phyloP scores from a whole-genome alignment of 2,797 vertebrate genomes.

The Pseudochirops cupreus region DNA sequence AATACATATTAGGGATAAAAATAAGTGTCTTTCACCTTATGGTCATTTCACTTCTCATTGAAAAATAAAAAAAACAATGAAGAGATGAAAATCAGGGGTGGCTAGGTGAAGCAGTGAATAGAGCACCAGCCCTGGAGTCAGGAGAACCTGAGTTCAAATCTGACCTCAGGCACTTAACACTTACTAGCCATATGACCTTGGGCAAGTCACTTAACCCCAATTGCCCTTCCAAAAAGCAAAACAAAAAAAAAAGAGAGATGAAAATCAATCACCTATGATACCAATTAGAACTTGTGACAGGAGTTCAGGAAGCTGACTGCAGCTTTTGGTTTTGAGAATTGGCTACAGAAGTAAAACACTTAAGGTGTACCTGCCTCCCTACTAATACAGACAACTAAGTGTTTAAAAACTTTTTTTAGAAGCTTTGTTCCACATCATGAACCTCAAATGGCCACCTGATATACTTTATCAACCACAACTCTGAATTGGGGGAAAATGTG shows the following conservation, averaged over 20 bases:
- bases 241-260: too few relatives aligned
- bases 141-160: too few relatives aligned
- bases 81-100: background rate
- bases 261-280: background rate
- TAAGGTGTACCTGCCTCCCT: background rate
- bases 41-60: background rate
- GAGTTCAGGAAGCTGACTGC: background rate
- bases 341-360: background rate
- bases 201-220: too few relatives aligned
- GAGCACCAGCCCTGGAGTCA: too few relatives aligned
- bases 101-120: too few relatives aligned
- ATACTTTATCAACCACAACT: background rate
- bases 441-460: background rate
- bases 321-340: background rate
- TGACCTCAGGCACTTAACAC: too few relatives aligned
- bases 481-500: constrained; percentile 25
- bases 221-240: too few relatives aligned
- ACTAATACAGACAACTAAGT: background rate
- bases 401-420: background rate
- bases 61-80: background rate
- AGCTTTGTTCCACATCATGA: background rate
- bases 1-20: background rate
- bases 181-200: too few relatives aligned
- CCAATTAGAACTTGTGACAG: background rate
- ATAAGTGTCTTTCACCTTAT: background rate